Percentiles rank a stretch among this genome's conserved stretches.
phyloP scores from a whole-genome alignment of 2,797 vertebrate genomes.

The Tapirus indicus region DNA sequence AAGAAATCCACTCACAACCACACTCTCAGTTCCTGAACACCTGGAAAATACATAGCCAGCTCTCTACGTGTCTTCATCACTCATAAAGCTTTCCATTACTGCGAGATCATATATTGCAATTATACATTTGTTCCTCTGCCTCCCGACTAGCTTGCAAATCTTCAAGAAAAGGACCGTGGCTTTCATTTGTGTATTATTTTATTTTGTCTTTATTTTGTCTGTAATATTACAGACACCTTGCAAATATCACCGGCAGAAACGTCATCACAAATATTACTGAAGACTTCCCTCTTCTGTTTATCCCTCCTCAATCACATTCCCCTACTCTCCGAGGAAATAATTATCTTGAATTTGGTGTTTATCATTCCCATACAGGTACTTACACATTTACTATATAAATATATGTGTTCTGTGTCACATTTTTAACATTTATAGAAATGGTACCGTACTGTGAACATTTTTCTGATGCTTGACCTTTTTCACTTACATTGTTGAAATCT shows the following conservation, averaged over 20 bases:
- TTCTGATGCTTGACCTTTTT: not conserved
- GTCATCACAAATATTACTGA: not conserved
- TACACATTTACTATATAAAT: not conserved
- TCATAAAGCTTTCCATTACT: not conserved
- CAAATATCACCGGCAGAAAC: not conserved
- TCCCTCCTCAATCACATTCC: not conserved
- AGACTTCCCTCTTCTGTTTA: not conserved
- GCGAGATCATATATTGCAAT: not conserved
- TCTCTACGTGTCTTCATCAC: not conserved
- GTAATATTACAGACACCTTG: not conserved
- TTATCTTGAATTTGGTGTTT: not conserved
- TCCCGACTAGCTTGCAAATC: not conserved
- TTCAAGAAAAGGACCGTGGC: not conserved
- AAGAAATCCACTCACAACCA: not conserved
- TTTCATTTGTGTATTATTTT: conserved; percentile 7
- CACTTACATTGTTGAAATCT: not conserved
- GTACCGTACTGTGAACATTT: not conserved
- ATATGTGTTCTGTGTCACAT: not conserved
- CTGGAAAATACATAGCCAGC: not conserved
- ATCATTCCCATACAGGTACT: not conserved
- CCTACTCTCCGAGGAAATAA: not conserved
- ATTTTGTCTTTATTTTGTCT: not conserved
- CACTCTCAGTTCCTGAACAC: not conserved
- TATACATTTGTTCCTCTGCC: not conserved
- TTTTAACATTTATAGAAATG: not conserved